Conservation (phyloP, 2,888 invertebrate species). For the Muscina levida region DNA sequence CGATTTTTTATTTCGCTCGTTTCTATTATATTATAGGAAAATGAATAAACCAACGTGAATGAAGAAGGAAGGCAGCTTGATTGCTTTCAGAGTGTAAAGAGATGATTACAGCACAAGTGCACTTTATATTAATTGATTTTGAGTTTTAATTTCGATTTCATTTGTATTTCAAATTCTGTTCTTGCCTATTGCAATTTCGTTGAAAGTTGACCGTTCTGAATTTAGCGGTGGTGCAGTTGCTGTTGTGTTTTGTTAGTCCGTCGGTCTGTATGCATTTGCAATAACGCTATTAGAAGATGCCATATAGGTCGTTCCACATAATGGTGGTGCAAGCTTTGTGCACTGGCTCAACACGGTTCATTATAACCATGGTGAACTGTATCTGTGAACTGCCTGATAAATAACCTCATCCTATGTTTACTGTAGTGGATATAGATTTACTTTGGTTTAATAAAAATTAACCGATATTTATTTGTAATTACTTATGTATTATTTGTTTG, state of each 20-base stretch:
- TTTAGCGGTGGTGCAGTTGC: no score
- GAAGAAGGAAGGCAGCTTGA: neutral
- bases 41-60: slow-evolving; percentile 25
- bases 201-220: neutral
- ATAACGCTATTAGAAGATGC: neutral
- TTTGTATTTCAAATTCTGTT: slow-evolving; percentile 31
- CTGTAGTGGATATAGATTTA: no score
- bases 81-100: slow-evolving; percentile 51
- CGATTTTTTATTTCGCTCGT: no score
- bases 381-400: no score
- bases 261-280: neutral
- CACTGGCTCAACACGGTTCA: no score
- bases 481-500: no score
- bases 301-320: slow-evolving; percentile 9
- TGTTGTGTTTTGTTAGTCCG: no score
- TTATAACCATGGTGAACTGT: no score
- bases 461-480: no score
- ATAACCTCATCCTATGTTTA: no score
- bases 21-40: slow-evolving; percentile 11
- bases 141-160: slow-evolving; percentile 26
- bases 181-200: slow-evolving; percentile 22
- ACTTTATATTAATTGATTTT: slow-evolving; percentile 33
- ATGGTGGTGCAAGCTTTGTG: no score
- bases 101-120: slow-evolving; percentile 61
- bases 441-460: no score